These are phyloP conservation scores for Alces alces DNA, from an alignment of 2,113 vertebrate species.

Conservation along the genomic window DNA sequence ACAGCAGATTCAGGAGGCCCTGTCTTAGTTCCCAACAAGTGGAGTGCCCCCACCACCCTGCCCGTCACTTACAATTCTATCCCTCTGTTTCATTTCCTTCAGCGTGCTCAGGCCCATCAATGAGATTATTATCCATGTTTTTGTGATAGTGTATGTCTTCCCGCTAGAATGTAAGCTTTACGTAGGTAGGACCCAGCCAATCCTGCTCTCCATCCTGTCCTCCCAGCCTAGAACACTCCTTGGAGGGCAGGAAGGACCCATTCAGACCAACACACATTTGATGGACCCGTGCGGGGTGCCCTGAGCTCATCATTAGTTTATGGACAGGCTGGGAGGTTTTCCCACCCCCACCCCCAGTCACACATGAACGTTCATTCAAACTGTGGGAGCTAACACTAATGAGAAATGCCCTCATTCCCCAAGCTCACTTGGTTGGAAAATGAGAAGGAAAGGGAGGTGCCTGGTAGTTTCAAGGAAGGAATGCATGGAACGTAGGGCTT, in stretches of 20 bases:
- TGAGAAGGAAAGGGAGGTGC: conserved; percentile 32
- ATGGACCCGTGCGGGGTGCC: neutral
- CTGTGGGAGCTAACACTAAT: neutral
- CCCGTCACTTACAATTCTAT: neutral
- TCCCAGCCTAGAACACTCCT: neutral
- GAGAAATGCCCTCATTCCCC: neutral
- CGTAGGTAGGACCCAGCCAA: neutral
- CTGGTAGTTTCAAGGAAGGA: neutral
- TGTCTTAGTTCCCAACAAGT: neutral
- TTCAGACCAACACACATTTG: neutral
- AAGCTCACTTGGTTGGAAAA: neutral
- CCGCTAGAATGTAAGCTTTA: neutral
- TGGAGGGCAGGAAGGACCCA: neutral
- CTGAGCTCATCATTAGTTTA: neutral
- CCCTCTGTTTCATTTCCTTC: neutral
- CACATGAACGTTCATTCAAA: neutral
- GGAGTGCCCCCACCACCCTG: neutral
- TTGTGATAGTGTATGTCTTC: neutral
- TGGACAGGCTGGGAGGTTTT: neutral
- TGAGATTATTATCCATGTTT: neutral
- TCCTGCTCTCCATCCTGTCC: neutral
- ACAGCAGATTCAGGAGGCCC: neutral
- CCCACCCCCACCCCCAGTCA: neutral
- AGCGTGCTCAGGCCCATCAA: neutral
- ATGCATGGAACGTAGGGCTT: neutral